Evolutionary conservation across 1,140 invertebrate genomes (phyloP), one percentile per base, ranked within the genome.

Genomic region (Mizuhopecten yessoensis): DNA sequence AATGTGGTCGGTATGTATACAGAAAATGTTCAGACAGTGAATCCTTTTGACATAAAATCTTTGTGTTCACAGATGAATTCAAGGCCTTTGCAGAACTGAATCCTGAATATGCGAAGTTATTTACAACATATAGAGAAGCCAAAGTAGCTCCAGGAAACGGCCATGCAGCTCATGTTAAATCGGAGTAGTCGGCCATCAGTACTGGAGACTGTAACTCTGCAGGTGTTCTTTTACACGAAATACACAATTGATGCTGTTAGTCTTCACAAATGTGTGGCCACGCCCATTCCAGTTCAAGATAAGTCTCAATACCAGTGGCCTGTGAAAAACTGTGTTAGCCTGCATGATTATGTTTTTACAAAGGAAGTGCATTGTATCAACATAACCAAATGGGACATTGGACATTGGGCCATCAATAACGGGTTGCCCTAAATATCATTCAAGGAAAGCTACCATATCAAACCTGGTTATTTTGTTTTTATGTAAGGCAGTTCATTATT

Each of bases 51-150:
- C 36, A 39, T 5, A 13, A 39, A 39, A 57, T 89, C 89, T 91
- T 33, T 88, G 34, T 88, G 36, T 15, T 91, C 92, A 39, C 94
- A 96, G 96, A 96, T 90, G 95, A 96, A 92, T 96, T 96, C 91
- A 94, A 94, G 89, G 92, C 89, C 23, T 95, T 95, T 94, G 95
- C 96, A 86, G 90, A 93, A 89, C 93, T 94, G 90, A 96, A 96
- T 90, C 96, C 96, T 89, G 96, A 96, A 91, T 96, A 96, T 91
- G 94, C 95, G 89, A 95, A 95, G 87, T 86, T 95, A 49, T 95
- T 95, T 75, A 93, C 90, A 34, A 93, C 94, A 2, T 95, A 94
- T 86, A 94, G 92, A 87, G 92, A 94, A 17, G 42, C 75, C 11
- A 90, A 87, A 87, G 42, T 13, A 13, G 33, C 9, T 5, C 20